A percentile compares a stretch with the other conserved stretches of the same genome.
Evolutionary conservation across 2,113 vertebrate species (phyloP).

Genomic region (Nesogale talazaci): DNA sequence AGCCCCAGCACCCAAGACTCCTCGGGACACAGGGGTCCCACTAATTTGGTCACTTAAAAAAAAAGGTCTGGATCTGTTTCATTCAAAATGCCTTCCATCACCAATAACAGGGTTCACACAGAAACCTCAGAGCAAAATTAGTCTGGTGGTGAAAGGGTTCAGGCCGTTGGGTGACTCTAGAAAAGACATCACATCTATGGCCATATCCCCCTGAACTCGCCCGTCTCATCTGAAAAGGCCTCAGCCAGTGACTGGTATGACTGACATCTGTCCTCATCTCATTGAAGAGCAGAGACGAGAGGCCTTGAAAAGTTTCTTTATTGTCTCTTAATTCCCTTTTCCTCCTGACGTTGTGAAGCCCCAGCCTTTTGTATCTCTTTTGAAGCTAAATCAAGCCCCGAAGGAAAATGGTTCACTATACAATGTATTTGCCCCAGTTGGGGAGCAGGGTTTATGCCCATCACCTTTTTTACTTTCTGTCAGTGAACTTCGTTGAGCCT

Average conservation of each 20-base stretch:
- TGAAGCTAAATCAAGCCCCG: slow-evolving; percentile 9
- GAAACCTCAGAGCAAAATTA: background rate
- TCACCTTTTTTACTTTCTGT: background rate
- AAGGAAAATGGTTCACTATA: slow-evolving; percentile 6
- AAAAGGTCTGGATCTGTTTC: background rate
- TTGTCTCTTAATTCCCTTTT: no score
- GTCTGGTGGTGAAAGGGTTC: background rate
- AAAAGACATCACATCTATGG: no score
- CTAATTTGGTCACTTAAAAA: background rate
- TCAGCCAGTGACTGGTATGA: no score
- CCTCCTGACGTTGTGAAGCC: no score
- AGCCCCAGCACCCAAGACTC: no score
- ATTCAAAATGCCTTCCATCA: no score
- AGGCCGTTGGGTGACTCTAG: background rate
- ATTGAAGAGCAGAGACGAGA: no score
- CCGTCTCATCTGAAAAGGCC: no score
- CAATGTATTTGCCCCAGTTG: background rate
- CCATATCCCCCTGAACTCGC: no score
- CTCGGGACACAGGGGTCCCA: no score
- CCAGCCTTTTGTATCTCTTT: slow-evolving; percentile 7
- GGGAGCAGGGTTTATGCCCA: background rate
- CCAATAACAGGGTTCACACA: background rate
- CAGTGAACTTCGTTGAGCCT: slow-evolving; percentile 4
- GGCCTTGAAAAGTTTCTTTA: no score
- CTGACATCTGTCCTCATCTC: no score